Evolutionary conservation across 2,113 vertebrate genomes (phyloP), one percentile per base, ranked within the genome.

Genomic region (Urocynchramus pylzowi): DNA sequence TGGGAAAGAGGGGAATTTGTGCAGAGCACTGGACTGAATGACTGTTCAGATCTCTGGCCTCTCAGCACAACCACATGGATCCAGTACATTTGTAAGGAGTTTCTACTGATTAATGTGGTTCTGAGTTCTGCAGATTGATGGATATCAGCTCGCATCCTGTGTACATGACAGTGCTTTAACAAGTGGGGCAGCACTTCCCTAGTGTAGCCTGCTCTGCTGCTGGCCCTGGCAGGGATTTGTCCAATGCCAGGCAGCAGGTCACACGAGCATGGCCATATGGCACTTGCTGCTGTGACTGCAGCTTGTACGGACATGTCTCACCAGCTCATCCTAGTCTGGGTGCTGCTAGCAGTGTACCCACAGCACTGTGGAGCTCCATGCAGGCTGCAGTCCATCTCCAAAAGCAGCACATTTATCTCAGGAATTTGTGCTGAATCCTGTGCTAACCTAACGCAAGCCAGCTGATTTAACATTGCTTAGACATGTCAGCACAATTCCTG

Each of bases 261-360:
- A 83, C 90, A 49, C 3, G 1, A 68, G 82, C 41, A 5, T 2
- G 65, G 80, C 86, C 91, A 84, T 89, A 93, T 84, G 91, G 89
- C 68, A 70, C 41, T 81, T 35, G 56, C 84, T 93, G 82, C 83
- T 92, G 67, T 44, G 68, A 65, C 71, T 86, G 83, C 90, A 92
- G 83, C 88, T 76, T 59, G 37, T 23, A 17, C 14, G 54, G 86
- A 70, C 35, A 8, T 47, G 28, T 8, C 13, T 42, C 23, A 33
- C 64, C 89, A 86, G 59, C 35, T 75, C 42, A 35, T 39, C 86
- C 28, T 33, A 28, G 71, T 59, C 47, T 84, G 41, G 67, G 30
- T 35, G 30, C 76, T 42, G 68, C 85, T 45, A 50, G 74, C 75
- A 35, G 57, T 4, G 24, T 65, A 45, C 42, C 50, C 42, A 13